Percentiles rank a stretch among this genome's conserved stretches.
Evolutionary conservation across 2,888 invertebrate species (phyloP).

Genomic region (Apomyelois bistriatella): DNA sequence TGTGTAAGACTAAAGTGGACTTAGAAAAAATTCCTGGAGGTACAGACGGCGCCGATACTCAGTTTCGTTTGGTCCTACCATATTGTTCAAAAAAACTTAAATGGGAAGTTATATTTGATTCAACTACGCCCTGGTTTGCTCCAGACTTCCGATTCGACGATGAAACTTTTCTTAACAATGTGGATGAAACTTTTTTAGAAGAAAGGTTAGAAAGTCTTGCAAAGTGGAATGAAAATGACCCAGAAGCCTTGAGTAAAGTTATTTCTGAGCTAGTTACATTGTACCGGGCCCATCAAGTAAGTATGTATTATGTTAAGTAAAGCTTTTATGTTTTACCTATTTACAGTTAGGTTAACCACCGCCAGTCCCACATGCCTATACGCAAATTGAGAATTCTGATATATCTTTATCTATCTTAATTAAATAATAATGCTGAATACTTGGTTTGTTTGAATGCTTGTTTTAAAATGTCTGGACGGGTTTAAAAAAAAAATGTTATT

Average conservation of each 20-base stretch:
- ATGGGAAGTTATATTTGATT: conserved; percentile 86
- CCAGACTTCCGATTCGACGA: conserved; percentile 89
- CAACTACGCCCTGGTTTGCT: conserved; percentile 81
- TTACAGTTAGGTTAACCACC: too few relatives aligned
- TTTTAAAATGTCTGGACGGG: too few relatives aligned
- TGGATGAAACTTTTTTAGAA: conserved; percentile 75
- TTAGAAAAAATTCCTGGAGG: conserved; percentile 61
- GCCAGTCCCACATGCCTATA: too few relatives aligned
- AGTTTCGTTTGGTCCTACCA: conserved; percentile 83
- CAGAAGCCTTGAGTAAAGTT: conserved; percentile 79
- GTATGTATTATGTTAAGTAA: conserved; percentile 14
- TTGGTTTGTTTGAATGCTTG: too few relatives aligned
- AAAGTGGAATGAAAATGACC: conserved; percentile 82
- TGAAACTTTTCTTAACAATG: conserved; percentile 81
- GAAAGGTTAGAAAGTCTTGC: conserved; percentile 79
- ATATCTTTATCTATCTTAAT: too few relatives aligned
- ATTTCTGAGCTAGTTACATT: conserved; percentile 81
- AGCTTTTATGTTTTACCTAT: neutral
- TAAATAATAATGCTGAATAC: too few relatives aligned
- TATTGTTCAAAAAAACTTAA: conserved; percentile 83
- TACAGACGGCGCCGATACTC: conserved; percentile 60
- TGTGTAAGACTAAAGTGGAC: conserved; percentile 70
- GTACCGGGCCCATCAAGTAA: conserved; percentile 84
- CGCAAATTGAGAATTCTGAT: too few relatives aligned
- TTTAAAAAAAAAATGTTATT: too few relatives aligned